These are phyloP conservation scores for Psilopogon haemacephalus DNA, from an alignment of 2,113 vertebrate species.

Conservation along the genomic window DNA sequence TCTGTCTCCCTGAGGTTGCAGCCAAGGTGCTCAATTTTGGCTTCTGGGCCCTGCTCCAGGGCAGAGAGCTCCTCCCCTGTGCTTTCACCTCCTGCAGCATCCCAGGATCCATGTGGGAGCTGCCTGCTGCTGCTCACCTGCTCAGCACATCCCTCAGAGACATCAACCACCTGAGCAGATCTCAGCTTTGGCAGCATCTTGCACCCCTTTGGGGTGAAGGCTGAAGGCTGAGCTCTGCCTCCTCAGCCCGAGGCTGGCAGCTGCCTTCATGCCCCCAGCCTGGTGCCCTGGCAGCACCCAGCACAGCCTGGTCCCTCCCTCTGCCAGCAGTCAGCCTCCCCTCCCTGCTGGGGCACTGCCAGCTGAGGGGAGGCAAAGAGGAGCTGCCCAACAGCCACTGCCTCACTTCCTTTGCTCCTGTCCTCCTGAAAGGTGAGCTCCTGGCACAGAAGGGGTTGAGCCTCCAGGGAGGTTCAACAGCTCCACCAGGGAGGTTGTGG, in stretches of 20 bases:
- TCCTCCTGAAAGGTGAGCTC: too few relatives aligned
- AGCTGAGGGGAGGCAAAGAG: not conserved
- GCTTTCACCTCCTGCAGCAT: not conserved
- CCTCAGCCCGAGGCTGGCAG: not conserved
- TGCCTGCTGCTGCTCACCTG: not conserved
- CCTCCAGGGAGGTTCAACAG: too few relatives aligned
- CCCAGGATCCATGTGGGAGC: not conserved
- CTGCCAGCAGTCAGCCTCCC: not conserved
- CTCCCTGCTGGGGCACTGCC: not conserved
- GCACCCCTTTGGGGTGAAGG: conserved; percentile 28
- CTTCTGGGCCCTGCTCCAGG: not conserved
- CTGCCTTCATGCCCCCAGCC: not conserved
- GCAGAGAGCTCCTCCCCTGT: not conserved
- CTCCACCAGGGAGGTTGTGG: too few relatives aligned
- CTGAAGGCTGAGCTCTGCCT: accelerated
- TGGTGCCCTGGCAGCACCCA: not conserved
- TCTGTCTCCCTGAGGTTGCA: too few relatives aligned
- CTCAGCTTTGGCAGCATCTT: not conserved
- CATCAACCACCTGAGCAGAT: not conserved
- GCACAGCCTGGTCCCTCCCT: not conserved
- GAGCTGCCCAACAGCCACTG: not conserved
- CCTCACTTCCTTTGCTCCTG: not conserved
- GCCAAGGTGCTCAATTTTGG: conserved; percentile 9
- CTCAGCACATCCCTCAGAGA: not conserved
- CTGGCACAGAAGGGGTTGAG: not conserved